phyloP scores from a whole-genome alignment of 92 coral and sea anemone genomes.

The Micromussa lordhowensis region DNA sequence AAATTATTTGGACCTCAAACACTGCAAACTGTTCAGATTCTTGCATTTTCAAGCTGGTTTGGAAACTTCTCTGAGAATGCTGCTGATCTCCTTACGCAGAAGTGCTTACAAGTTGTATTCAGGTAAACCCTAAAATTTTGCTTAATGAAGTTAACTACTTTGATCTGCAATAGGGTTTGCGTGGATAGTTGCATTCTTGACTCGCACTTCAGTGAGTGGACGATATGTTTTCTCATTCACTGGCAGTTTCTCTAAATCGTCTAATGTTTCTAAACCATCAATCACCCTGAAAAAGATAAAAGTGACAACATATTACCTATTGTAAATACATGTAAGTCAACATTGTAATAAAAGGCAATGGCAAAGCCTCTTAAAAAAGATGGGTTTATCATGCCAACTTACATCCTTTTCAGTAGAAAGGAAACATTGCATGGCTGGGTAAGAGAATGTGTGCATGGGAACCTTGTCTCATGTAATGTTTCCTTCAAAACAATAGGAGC shows the following conservation, averaged over 20 bases:
- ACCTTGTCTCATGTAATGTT: too few relatives aligned
- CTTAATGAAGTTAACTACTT: neutral
- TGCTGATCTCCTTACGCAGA: neutral
- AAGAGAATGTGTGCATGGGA: neutral
- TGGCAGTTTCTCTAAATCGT: constrained; percentile 92
- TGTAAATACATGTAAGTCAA: neutral
- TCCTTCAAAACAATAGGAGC: too few relatives aligned
- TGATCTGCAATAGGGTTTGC: constrained; percentile 96
- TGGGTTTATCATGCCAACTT: neutral
- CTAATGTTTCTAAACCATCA: constrained; percentile 92
- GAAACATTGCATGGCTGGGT: neutral
- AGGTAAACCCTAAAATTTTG: neutral
- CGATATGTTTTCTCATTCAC: constrained; percentile 91
- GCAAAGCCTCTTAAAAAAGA: too few relatives aligned
- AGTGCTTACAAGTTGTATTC: neutral
- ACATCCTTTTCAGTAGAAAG: neutral
- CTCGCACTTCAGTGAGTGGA: constrained; percentile 83
- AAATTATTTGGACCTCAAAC: constrained; percentile 8
- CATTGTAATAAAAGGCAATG: neutral
- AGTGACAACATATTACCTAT: neutral
- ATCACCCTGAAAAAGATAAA: constrained; percentile 72
- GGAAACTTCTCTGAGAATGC: neutral
- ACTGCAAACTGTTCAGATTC: neutral
- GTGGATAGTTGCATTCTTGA: constrained; percentile 86
- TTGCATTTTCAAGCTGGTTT: neutral